phyloP scores from a whole-genome alignment of 2,888 invertebrate species.

The Bugula neritina region DNA sequence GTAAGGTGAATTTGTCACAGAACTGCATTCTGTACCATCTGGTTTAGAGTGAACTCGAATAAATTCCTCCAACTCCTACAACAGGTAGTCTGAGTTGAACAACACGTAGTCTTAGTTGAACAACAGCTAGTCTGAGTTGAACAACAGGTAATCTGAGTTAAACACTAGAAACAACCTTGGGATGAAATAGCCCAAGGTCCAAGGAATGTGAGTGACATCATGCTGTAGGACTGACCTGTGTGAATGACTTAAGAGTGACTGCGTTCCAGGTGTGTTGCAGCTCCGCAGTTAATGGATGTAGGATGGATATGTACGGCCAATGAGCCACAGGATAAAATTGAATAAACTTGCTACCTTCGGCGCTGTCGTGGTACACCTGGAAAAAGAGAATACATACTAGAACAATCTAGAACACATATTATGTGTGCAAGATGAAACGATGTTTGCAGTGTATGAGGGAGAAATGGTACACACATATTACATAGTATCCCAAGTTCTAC shows the following conservation, averaged over 20 bases:
- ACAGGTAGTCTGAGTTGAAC: too few species aligned
- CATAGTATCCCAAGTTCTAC: too few species aligned
- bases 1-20: background rate
- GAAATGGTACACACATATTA: too few species aligned
- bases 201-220: too few species aligned
- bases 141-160: too few species aligned
- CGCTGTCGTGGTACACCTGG: constrained; percentile 57
- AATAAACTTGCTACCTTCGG: constrained; percentile 62
- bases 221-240: background rate
- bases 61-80: background rate
- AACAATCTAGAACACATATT: too few species aligned
- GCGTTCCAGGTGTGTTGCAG: background rate
- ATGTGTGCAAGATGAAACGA: too few species aligned
- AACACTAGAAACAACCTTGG: too few species aligned
- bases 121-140: too few species aligned
- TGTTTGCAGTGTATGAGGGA: too few species aligned
- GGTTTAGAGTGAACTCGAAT: background rate
- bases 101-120: too few species aligned
- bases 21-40: background rate
- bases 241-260: background rate
- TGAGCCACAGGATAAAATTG: constrained; percentile 62
- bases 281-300: constrained; percentile 64
- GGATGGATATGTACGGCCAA: constrained; percentile 63
- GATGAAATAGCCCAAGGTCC: too few species aligned
- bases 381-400: background rate